These are phyloP conservation scores for Apis florea DNA, from an alignment of 1,140 invertebrate genomes.

Conservation along the genomic window DNA sequence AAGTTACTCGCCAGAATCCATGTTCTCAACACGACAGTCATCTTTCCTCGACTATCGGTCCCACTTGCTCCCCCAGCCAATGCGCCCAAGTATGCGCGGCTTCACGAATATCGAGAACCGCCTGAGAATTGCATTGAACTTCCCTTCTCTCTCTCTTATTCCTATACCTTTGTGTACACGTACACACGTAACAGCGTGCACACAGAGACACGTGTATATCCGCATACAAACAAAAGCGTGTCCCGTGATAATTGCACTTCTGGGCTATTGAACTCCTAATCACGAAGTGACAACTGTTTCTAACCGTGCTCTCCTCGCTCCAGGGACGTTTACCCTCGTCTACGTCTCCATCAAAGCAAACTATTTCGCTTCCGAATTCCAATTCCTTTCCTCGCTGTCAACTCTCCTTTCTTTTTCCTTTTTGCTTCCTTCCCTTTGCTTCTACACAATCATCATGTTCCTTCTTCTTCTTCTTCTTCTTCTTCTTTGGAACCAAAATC, in stretches of 20 bases:
- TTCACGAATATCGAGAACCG: conserved; percentile 15
- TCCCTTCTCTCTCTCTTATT: conserved; percentile 5
- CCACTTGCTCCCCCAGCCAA: conserved; percentile 19
- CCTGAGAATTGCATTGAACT: conserved; percentile 49
- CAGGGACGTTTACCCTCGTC: background rate
- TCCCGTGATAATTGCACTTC: conserved; percentile 60
- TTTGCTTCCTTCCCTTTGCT: too few relatives aligned
- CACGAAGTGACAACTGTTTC: conserved; percentile 63
- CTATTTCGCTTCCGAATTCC: background rate
- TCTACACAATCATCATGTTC: too few relatives aligned
- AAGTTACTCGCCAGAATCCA: conserved; percentile 43
- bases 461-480: too few relatives aligned
- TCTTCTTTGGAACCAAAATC: too few relatives aligned
- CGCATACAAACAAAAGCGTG: conserved; percentile 14
- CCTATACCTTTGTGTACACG: background rate
- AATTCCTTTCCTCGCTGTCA: too few relatives aligned
- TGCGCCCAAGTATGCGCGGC: conserved; percentile 44
- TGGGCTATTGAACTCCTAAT: conserved; percentile 67
- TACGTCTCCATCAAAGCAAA: conserved; percentile 14
- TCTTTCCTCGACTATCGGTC: conserved; percentile 47
- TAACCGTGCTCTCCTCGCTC: conserved; percentile 2
- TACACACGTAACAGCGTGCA: background rate
- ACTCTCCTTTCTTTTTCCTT: background rate
- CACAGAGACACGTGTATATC: background rate
- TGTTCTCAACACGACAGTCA: conserved; percentile 39